phyloP scores from a whole-genome alignment of 2,113 vertebrate species.

The Chaenocephalus aceratus region DNA sequence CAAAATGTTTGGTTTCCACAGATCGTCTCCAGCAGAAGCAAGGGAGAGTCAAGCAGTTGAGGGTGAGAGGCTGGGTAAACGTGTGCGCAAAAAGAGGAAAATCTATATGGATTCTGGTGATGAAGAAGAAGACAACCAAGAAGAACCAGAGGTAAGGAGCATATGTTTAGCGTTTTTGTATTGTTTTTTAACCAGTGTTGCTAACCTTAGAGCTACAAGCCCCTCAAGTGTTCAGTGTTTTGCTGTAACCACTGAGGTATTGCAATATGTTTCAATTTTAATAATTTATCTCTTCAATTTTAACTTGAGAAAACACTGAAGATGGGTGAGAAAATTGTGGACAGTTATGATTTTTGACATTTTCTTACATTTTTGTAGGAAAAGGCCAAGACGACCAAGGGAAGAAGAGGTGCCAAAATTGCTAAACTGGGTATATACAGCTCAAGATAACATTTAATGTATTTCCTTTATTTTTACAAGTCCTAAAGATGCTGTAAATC shows the following conservation, averaged over 20 bases:
- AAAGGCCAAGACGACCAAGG: constrained; percentile 88
- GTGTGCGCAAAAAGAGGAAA: constrained; percentile 90
- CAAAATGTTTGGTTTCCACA: constrained; percentile 33
- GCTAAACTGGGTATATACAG: constrained; percentile 85
- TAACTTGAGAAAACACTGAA: neutral
- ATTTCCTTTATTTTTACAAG: too few relatives aligned
- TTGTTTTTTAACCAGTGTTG: neutral
- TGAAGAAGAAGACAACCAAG: constrained; percentile 89
- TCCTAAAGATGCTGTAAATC: too few relatives aligned
- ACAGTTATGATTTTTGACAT: neutral
- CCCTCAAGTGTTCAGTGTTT: neutral
- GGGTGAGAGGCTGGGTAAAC: constrained; percentile 87
- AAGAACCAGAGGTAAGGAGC: constrained; percentile 87
- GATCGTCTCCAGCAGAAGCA: constrained; percentile 79
- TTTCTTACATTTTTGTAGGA: constrained; percentile 76
- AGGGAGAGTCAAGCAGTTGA: constrained; percentile 79
- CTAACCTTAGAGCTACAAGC: neutral
- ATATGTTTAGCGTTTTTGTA: neutral
- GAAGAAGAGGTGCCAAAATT: constrained; percentile 88
- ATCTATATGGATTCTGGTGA: constrained; percentile 92
- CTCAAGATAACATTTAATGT: too few relatives aligned
- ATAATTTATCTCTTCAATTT: neutral
- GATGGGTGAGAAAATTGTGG: neutral
- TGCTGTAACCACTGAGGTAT: neutral
- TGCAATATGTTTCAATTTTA: neutral